phyloP scores from a whole-genome alignment of 2,888 invertebrate species.

The Lasioglossum villosulum region DNA sequence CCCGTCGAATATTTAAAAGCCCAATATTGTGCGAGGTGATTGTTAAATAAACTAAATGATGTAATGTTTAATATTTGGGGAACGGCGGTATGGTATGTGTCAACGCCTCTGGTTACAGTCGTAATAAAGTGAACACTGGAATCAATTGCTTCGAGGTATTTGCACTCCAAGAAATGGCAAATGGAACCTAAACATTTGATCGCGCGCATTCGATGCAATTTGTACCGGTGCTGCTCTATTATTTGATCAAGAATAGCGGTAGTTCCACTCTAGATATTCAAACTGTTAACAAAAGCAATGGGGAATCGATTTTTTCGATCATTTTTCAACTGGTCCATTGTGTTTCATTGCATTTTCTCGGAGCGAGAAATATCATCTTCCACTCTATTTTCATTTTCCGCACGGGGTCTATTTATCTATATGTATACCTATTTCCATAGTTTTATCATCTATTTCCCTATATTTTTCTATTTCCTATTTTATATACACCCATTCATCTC shows the following conservation, averaged over 20 bases:
- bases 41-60: constrained; percentile 8
- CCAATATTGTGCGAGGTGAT: not conserved
- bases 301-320: not conserved
- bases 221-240: not conserved
- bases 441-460: too few relatives aligned
- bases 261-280: not conserved
- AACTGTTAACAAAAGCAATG: not conserved
- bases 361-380: not conserved
- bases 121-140: not conserved
- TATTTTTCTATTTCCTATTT: too few relatives aligned
- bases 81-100: not conserved
- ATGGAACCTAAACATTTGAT: constrained; percentile 2
- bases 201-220: not conserved
- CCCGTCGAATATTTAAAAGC: not conserved
- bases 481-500: too few relatives aligned
- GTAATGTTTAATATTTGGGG: not conserved
- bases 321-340: not conserved
- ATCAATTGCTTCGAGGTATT: not conserved
- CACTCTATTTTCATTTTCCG: not conserved
- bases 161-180: not conserved
- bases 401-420: too few relatives aligned
- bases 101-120: not conserved
- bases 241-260: not conserved
- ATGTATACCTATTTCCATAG: too few relatives aligned
- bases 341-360: not conserved